Evolutionary conservation across 2,113 vertebrate genomes (phyloP), one percentile per base, ranked within the genome.

Genomic region (Cyprinodon brontotheroides): DNA sequence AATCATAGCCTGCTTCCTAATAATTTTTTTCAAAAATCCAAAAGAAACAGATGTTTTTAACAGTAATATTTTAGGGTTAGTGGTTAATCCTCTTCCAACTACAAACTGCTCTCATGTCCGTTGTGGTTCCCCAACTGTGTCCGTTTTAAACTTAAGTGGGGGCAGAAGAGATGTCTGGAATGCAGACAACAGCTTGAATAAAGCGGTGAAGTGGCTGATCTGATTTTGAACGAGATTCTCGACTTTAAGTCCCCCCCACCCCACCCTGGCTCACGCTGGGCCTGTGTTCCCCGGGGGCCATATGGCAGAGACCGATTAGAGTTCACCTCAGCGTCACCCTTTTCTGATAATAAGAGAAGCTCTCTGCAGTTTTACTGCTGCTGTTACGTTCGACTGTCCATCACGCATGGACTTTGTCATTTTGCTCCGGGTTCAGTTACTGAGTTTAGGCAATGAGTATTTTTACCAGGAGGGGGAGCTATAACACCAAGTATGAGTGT

Each of bases 171-270:
- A 68, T 64, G 77, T 82, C 82, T 83, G 76, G 13, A 50, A 53
- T 80, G 78, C 88, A 91, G 90, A 93, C 91, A 72, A 87, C 92
- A 93, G 92, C 89, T 93, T 92, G 91, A 22, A 29, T 53, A 13
- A 73, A 79, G 79, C 72, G 79, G 75, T 83, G 89, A 78, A 74
- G 82, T 75, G 75, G 74, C 84, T 90, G 82, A 92, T 91, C 86
- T 82, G 87, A 87, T 88, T 85, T 81, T 89, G 71, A 72, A 73
- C 78, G 82, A 89, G 88, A 90, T 84, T 81, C 82, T 73, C 77
- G 77, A 45, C 75, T 86, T 77, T 89, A 92, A 92, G 75, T 81
- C 84, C 83, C 86, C 68, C 29, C 29, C 29, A 29, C 29, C 29
- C 29, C 29, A 29, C 29, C 29, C 76, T 20, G 40, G 75, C 83